phyloP scores from a whole-genome alignment of 2,797 vertebrate genomes.

The Typhlichthys subterraneus region DNA sequence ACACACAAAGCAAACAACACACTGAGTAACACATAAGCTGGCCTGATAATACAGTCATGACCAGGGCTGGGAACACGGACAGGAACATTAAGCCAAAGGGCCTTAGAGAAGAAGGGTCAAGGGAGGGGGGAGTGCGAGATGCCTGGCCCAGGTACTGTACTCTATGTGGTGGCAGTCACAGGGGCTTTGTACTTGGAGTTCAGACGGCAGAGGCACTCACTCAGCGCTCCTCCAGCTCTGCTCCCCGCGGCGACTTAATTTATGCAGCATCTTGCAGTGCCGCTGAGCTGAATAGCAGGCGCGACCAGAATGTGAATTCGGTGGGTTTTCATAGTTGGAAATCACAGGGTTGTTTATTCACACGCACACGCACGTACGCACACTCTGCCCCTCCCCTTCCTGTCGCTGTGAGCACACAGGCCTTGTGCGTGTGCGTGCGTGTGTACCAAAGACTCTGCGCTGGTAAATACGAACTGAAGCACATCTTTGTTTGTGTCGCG shows the following conservation, averaged over 20 bases:
- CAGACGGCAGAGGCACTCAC: conserved; percentile 37
- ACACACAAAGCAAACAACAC: conserved; percentile 14
- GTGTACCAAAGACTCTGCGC: conserved; percentile 39
- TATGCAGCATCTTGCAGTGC: conserved; percentile 76
- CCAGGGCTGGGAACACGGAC: conserved; percentile 26
- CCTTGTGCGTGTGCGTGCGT: conserved; percentile 11
- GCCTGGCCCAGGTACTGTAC: conserved; percentile 19
- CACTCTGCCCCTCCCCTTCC: too few species aligned
- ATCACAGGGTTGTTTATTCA: conserved; percentile 18
- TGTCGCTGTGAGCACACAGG: not conserved
- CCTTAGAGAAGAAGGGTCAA: conserved; percentile 40
- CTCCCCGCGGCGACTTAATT: conserved; percentile 67
- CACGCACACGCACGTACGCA: too few species aligned
- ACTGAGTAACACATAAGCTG: too few species aligned
- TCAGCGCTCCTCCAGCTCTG: conserved; percentile 23
- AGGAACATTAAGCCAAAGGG: conserved; percentile 2
- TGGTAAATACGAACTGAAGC: conserved; percentile 61
- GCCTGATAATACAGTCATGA: not conserved
- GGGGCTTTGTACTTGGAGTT: conserved; percentile 37
- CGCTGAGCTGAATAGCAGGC: conserved; percentile 54
- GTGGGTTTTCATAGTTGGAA: conserved; percentile 39
- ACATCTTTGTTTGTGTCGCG: conserved; percentile 41
- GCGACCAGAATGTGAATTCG: conserved; percentile 65
- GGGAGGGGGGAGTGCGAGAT: conserved; percentile 13
- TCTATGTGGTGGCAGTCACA: conserved; percentile 5